Conservation (phyloP, 2,888 invertebrate species). For the Nomada goodeniana region DNA sequence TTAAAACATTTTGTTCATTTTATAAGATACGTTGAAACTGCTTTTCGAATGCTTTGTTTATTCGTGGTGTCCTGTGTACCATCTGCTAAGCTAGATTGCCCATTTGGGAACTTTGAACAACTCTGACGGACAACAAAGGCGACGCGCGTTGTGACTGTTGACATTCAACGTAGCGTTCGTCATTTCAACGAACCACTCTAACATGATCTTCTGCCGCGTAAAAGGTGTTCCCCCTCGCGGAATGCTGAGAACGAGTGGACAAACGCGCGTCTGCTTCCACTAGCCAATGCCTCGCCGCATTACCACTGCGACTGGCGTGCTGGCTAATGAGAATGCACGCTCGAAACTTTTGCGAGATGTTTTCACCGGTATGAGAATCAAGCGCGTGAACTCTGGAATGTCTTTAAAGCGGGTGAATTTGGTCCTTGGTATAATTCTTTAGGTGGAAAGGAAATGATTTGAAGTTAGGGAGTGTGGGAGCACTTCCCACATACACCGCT, state of each 20-base stretch:
- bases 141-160: not conserved
- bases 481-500: no score
- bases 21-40: no score
- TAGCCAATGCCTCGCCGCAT: slow-evolving; percentile 36
- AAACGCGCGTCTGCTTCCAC: slow-evolving; percentile 10
- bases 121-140: no score
- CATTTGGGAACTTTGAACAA: no score
- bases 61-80: no score
- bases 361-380: slow-evolving; percentile 16
- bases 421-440: not conserved
- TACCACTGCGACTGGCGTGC: slow-evolving; percentile 30
- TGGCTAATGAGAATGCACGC: slow-evolving; percentile 3
- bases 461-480: no score
- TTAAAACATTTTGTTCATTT: no score
- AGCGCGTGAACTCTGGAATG: slow-evolving; percentile 23
- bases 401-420: not conserved
- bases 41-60: no score
- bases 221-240: slow-evolving; percentile 40
- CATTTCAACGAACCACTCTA: no score
- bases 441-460: no score
- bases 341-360: slow-evolving; percentile 31
- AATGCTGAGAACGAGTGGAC: slow-evolving; percentile 45
- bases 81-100: no score
- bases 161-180: no score
- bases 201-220: not conserved